Evolutionary conservation across 2,113 vertebrate genomes (phyloP).

Genomic region (Desmodus rotundus): DNA sequence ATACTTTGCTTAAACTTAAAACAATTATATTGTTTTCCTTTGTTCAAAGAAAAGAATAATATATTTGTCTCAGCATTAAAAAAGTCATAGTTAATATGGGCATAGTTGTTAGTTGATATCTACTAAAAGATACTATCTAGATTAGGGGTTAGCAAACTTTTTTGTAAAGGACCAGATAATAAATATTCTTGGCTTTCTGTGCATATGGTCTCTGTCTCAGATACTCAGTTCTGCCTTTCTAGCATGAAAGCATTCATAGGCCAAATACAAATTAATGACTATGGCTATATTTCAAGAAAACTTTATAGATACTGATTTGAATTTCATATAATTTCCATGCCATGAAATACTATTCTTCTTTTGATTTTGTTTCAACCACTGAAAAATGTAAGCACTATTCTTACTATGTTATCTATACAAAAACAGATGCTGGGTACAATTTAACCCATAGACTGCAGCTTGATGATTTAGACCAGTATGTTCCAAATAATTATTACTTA

Average conservation of each 20-base stretch:
- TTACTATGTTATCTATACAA: not conserved
- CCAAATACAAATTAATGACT: not conserved
- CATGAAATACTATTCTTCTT: not conserved
- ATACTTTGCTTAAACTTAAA: not conserved
- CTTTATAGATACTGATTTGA: not conserved
- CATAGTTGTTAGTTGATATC: not conserved
- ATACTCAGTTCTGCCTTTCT: not conserved
- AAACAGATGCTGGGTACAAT: not conserved
- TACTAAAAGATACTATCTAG: not conserved
- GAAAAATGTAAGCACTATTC: not conserved
- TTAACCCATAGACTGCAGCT: not conserved
- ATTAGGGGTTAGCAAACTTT: not conserved
- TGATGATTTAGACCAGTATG: not conserved
- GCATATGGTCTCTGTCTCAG: not conserved
- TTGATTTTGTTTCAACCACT: not conserved
- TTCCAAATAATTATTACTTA: constrained; percentile 35
- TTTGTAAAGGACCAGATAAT: not conserved
- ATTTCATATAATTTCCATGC: not conserved
- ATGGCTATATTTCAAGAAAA: not conserved
- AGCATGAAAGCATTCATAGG: not conserved
- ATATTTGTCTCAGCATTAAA: not conserved
- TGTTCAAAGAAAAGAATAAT: not conserved
- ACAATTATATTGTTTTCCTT: not conserved
- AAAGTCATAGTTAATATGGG: not conserved
- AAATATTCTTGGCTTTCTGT: not conserved